Conservation (phyloP, 2,888 invertebrate species). For the Listrodromus nycthemerus region DNA sequence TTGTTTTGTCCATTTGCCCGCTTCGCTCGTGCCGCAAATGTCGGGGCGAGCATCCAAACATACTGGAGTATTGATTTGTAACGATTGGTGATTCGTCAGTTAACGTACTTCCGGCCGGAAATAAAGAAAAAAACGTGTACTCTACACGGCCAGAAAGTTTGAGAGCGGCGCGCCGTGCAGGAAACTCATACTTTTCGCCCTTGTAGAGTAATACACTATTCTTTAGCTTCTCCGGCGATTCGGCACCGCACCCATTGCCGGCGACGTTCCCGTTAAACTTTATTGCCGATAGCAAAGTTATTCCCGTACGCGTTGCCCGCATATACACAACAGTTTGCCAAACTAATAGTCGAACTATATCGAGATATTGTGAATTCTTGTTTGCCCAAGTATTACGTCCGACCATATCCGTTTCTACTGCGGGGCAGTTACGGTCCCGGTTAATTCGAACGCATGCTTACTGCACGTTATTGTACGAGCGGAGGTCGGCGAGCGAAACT, state of each 20-base stretch:
- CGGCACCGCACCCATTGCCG: constrained; percentile 2
- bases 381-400: not conserved
- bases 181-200: no score
- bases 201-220: no score
- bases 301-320: constrained; percentile 1
- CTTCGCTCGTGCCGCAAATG: no score
- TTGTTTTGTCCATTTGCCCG: no score
- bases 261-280: constrained; percentile 42
- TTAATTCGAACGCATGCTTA: not conserved
- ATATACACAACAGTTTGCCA: not conserved
- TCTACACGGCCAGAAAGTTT: no score
- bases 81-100: no score
- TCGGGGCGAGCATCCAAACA: no score
- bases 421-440: not conserved
- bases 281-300: constrained; percentile 37
- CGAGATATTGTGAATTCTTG: not conserved
- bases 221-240: not conserved
- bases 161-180: no score
- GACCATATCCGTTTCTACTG: not conserved
- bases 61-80: no score
- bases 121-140: no score
- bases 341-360: constrained; percentile 6
- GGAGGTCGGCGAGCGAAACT: not conserved
- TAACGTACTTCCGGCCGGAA: no score
- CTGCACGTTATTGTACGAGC: not conserved